Conservation (phyloP, 2,113 vertebrate species). For the Parotia lawesii region DNA sequence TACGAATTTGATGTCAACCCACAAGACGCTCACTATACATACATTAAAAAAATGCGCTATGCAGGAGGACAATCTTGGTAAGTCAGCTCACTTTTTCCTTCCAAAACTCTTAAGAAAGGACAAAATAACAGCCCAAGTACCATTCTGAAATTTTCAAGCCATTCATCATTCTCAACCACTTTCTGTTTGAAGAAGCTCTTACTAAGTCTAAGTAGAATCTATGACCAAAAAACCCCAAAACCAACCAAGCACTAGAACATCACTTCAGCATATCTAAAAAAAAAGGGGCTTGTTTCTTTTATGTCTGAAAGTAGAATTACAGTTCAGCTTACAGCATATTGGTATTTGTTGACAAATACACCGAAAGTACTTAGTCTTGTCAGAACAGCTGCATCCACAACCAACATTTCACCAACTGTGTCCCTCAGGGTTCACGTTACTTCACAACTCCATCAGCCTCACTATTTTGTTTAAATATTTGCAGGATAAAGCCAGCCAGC, state of each 20-base stretch:
- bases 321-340: neutral
- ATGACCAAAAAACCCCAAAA: fast-evolving
- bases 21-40: neutral
- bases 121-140: neutral
- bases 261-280: neutral
- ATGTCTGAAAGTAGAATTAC: neutral
- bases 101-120: neutral
- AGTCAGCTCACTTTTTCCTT: neutral
- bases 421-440: neutral
- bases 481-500: neutral
- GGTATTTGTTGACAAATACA: neutral
- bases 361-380: neutral
- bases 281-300: neutral
- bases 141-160: neutral
- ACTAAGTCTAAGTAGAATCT: neutral
- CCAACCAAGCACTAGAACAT: neutral
- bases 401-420: neutral
- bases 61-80: neutral
- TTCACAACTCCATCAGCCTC: neutral
- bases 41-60: neutral
- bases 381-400: neutral
- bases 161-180: neutral
- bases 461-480: neutral
- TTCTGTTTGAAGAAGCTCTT: neutral
- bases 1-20: neutral